Evolutionary conservation across 2,888 invertebrate species (phyloP), one percentile per base, ranked within the genome.

Genomic region (Oxystoma pomonae): DNA sequence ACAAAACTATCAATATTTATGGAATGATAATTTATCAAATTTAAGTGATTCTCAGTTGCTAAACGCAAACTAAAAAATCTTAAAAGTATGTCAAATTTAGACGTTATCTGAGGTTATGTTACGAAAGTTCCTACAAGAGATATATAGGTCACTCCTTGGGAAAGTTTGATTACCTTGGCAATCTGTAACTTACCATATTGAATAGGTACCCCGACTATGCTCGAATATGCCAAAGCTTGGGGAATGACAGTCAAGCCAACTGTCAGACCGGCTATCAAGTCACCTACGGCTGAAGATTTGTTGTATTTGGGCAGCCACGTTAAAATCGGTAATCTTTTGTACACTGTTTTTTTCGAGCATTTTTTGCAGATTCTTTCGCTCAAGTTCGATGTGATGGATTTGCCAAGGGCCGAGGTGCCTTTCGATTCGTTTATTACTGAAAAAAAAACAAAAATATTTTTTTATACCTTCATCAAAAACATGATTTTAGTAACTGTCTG

Each of bases 201-300:
- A 21, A 90, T 85, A 60, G 91, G 90, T 66, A 92, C 81, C 18
- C 91, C 71, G 9, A 71, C 71, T 62, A 72, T 70, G 57, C 67
- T 70, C 9, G 66, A 60, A 80, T 92, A 92, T 16, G 92, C 92
- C 64, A 92, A 82, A 9, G 90, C 90, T 81, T 96, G 96, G 9
- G 96, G 96, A 72, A 96, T 94, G 61, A 96, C 94, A 0, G 95
- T 96, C 64, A 96, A 84, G 0, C 94, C 96, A 12, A 96, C 95
- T 1, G 96, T 94, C 63, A 96, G 81, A 63, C 69, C 69, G 1
- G 96, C 95, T 66, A 96, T 90, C 53, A 94, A 78, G 82, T 96
- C 96, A 3, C 94, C 92, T 55, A 92, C 80, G 1, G 92, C 88
- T 80, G 87, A 81, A 89, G 91, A 73, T 71, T 83, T 87, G 82